Evolutionary conservation across 2,888 invertebrate species (phyloP).

Genomic region (Hetaerina titia): DNA sequence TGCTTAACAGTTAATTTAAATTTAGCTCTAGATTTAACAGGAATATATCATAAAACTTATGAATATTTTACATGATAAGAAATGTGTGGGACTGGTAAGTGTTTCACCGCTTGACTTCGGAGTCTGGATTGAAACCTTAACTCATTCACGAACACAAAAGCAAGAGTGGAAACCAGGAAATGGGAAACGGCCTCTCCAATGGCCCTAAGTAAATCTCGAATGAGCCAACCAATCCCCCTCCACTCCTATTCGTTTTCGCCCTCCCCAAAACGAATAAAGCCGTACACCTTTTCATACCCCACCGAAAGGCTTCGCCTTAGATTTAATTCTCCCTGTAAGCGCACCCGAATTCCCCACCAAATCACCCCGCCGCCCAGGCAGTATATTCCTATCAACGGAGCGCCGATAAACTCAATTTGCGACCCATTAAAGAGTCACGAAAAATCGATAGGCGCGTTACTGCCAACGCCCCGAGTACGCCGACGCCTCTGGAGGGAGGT

Average conservation of each 20-base stretch:
- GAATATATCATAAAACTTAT: too few relatives aligned
- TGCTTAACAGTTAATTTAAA: too few relatives aligned
- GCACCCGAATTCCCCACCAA: background rate
- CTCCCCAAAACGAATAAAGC: background rate
- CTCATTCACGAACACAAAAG: background rate
- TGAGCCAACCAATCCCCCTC: background rate
- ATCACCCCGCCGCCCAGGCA: background rate
- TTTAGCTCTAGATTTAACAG: too few relatives aligned
- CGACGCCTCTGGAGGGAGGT: background rate
- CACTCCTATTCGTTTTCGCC: background rate
- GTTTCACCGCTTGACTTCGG: background rate
- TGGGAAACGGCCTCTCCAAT: background rate
- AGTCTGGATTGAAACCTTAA: background rate
- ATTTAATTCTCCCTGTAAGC: background rate
- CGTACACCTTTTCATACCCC: background rate
- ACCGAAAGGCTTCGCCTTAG: background rate
- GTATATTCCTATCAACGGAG: conserved; percentile 6
- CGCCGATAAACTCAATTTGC: conserved; percentile 31
- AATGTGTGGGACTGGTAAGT: background rate
- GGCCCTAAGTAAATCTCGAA: background rate
- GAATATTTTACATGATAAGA: background rate
- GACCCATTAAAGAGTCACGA: conserved; percentile 35
- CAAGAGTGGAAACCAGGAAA: background rate
- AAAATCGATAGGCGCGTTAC: background rate
- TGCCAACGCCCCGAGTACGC: background rate